A percentile compares a stretch with the other conserved stretches of the same genome.
phyloP scores from a whole-genome alignment of 2,888 invertebrate species.

The Taenaris catops region DNA sequence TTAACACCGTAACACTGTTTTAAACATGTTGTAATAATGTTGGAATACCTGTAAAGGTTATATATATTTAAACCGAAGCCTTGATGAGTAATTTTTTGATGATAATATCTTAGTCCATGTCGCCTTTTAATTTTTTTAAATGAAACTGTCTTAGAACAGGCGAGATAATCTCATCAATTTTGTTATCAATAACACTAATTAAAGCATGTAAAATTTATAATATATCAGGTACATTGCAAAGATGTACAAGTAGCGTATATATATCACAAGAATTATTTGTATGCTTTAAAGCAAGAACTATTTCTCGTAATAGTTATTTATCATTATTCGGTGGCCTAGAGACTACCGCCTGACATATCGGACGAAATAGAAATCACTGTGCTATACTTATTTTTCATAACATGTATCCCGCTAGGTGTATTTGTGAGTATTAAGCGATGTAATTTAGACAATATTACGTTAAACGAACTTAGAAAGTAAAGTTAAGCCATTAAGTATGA shows the following conservation, averaged over 20 bases:
- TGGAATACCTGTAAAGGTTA: slow-evolving; percentile 57
- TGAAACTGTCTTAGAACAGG: background rate
- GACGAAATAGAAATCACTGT: slow-evolving; percentile 48
- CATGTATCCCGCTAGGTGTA: slow-evolving; percentile 56
- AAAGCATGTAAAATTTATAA: too few species aligned
- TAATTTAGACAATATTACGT: slow-evolving; percentile 71
- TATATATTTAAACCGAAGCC: slow-evolving; percentile 48
- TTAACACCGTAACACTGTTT: too few species aligned
- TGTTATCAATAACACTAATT: too few species aligned
- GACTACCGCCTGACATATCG: slow-evolving; percentile 71
- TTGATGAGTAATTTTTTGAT: slow-evolving; percentile 30
- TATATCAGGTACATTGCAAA: too few species aligned
- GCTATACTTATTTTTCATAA: slow-evolving; percentile 56
- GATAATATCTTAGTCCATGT: background rate
- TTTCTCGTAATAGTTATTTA: too few species aligned
- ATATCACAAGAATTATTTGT: too few species aligned
- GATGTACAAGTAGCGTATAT: too few species aligned
- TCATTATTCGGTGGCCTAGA: slow-evolving; percentile 69
- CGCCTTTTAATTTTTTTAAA: too few species aligned
- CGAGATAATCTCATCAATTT: too few species aligned
- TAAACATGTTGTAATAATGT: too few species aligned
- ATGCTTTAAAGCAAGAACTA: too few species aligned
- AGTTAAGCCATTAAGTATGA: slow-evolving; percentile 12
- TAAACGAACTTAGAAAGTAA: slow-evolving; percentile 38
- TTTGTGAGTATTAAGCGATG: slow-evolving; percentile 48